These are phyloP conservation scores for Tragulus kanchil DNA, from an alignment of 2,113 vertebrate genomes.

Conservation along the genomic window DNA sequence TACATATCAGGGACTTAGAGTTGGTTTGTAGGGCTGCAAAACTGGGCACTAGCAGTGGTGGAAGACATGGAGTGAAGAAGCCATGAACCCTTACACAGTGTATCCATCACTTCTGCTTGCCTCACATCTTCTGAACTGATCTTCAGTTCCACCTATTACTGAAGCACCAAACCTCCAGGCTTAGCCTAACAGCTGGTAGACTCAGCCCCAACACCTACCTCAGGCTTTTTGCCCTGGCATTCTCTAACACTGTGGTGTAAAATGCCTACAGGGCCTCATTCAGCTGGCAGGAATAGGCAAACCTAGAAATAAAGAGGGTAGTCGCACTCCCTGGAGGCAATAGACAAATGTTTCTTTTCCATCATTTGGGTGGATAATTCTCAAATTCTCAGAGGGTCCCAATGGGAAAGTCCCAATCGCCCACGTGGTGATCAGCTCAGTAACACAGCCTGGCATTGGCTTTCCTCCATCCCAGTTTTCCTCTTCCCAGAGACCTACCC, in stretches of 20 bases:
- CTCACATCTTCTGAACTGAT: background rate
- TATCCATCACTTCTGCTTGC: background rate
- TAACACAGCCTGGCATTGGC: no score
- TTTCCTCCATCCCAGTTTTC: background rate
- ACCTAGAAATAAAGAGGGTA: background rate
- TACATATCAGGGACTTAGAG: background rate
- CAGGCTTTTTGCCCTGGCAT: background rate
- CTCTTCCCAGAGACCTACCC: background rate
- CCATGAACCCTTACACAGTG: no score
- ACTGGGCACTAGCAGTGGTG: background rate
- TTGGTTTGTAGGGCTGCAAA: background rate
- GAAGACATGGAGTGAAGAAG: background rate
- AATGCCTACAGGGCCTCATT: background rate
- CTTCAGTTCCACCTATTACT: background rate
- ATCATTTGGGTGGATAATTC: background rate
- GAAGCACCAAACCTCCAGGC: background rate
- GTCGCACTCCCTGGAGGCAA: background rate
- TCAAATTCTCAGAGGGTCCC: background rate
- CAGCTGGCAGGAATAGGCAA: background rate
- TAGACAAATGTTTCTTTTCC: background rate
- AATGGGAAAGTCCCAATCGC: background rate
- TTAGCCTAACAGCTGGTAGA: background rate
- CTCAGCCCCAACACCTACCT: background rate
- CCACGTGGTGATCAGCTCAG: background rate
- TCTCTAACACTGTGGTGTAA: background rate